Conservation (phyloP, 1,140 invertebrate species). For the Hycleus phaleratus region DNA sequence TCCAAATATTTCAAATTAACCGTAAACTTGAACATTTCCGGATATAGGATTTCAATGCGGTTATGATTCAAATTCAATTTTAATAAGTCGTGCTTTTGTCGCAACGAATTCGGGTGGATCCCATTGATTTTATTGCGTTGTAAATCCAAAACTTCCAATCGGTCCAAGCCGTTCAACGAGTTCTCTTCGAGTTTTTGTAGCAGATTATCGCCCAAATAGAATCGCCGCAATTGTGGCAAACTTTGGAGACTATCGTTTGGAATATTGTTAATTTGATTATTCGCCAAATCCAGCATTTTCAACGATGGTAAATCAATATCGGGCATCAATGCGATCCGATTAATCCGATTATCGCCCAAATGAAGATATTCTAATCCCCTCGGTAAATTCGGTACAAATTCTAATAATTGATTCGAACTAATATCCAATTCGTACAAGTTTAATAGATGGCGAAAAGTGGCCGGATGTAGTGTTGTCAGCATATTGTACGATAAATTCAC, state of each 20-base stretch:
- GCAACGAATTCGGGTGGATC: slow-evolving; percentile 59
- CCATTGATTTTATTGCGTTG: slow-evolving; percentile 64
- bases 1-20: slow-evolving; percentile 58
- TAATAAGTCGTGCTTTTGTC: slow-evolving; percentile 52
- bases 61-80: slow-evolving; percentile 70
- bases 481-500: slow-evolving; percentile 71
- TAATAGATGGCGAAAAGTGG: slow-evolving; percentile 63
- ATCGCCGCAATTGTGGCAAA: slow-evolving; percentile 58
- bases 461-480: slow-evolving; percentile 57
- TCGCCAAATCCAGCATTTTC: slow-evolving; percentile 65
- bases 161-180: slow-evolving; percentile 60
- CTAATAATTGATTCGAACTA: slow-evolving; percentile 63
- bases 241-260: slow-evolving; percentile 56
- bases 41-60: slow-evolving; percentile 60
- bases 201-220: slow-evolving; percentile 72
- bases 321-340: slow-evolving; percentile 51
- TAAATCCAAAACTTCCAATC: slow-evolving; percentile 67
- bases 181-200: slow-evolving; percentile 61
- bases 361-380: slow-evolving; percentile 70
- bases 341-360: slow-evolving; percentile 65
- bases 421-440: slow-evolving; percentile 72
- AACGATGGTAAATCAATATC: slow-evolving; percentile 61
- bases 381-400: slow-evolving; percentile 65
- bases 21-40: slow-evolving; percentile 60
- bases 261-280: slow-evolving; percentile 67